Percentiles rank a stretch among this genome's conserved stretches.
Conservation (phyloP, 2,113 vertebrate species). For the Prionailurus viverrinus region DNA sequence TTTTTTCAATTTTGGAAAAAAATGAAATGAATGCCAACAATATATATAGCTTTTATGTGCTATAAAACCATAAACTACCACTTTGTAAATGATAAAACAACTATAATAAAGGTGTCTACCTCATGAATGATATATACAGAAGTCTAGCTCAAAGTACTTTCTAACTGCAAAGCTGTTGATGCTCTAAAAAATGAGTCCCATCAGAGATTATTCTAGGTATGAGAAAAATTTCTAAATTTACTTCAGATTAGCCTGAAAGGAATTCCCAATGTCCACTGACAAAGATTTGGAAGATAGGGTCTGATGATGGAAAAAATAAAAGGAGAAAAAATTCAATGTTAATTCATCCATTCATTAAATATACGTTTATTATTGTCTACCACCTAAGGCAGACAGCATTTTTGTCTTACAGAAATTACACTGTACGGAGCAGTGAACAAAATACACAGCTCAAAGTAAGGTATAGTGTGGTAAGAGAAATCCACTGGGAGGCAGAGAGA, state of each 20-base stretch:
- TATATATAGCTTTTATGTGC: neutral
- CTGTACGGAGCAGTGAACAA: neutral
- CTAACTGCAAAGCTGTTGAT: neutral
- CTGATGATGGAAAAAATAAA: neutral
- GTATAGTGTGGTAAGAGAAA: neutral
- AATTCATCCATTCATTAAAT: neutral
- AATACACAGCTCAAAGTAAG: neutral
- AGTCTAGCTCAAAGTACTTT: neutral
- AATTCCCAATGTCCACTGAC: neutral
- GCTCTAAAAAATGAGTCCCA: neutral
- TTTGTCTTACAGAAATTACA: neutral
- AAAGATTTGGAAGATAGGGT: neutral
- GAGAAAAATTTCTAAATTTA: constrained; percentile 34
- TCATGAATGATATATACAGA: neutral
- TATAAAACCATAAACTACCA: constrained; percentile 15
- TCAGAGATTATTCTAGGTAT: neutral
- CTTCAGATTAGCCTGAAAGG: neutral
- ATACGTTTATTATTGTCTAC: neutral
- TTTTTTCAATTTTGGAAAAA: constrained; percentile 42
- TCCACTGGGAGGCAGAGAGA: neutral
- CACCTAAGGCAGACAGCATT: neutral
- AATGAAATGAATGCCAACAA: neutral
- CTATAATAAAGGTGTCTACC: neutral
- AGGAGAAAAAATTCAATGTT: neutral
- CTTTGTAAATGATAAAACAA: constrained; percentile 60